Evolutionary conservation across 2,888 invertebrate species (phyloP), one percentile per base, ranked within the genome.

Genomic region (Ellobium chinense): DNA sequence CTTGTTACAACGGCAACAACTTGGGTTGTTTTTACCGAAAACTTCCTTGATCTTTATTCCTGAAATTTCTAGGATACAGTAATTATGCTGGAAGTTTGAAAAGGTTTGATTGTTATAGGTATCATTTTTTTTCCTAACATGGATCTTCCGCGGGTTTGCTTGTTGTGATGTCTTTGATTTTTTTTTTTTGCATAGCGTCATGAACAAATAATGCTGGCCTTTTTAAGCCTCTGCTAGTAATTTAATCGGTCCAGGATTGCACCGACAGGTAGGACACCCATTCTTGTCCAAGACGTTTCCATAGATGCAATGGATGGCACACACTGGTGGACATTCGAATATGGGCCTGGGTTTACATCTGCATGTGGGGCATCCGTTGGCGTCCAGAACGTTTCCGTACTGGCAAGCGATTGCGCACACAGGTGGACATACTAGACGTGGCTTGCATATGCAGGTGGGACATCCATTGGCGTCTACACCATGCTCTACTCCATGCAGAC

Each of bases 361-460:
- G 56, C 77, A 77, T 2, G 24, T 34, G 18, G 56, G 36, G 29
- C 77, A 77, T 1, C 77, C 77, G 36, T 77, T 77, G 27, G 1
- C n/a, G 60, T 68, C 58, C 37, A 21, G 7, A 2, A 37, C 12
- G 12, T 27, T 21, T 0, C 77, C 77, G 21, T 68, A 34, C 2
- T 24, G 58, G 34, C 77, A 77, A 12, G 1, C 0, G 1, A 12
- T 46, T 18, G 9, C 9, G 46, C 46, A 46, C 46, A 18, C 18
- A 12, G 63, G 70, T n/a, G 69, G 27, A 18, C 46, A 46, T 7
- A 18, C 46, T n/a, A n/a, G n/a, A n/a, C n/a, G n/a, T 46, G 46
- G 46, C 34, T 54, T 75, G 56, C 75, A 75, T 24, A 63, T 63
- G 56, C 75, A 75, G 18, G 65, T 36, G 0, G 2, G 31, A 37